A percentile compares a stretch with the other conserved stretches of the same genome.
These are phyloP conservation scores for Trachelus stipa DNA, from an alignment of 2,888 invertebrate genomes.

Conservation along the genomic window DNA sequence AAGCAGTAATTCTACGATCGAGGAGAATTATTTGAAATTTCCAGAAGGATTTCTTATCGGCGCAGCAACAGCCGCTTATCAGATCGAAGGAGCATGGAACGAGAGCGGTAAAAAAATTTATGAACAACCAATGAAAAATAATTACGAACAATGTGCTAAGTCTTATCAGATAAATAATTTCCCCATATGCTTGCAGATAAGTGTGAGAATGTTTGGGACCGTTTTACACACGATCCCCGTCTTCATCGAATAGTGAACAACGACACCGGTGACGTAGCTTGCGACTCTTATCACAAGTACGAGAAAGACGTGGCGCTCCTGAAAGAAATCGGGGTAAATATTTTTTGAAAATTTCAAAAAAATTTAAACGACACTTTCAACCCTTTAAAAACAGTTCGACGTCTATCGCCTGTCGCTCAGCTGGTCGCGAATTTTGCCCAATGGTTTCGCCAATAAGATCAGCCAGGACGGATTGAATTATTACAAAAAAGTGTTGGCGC, in stretches of 20 bases:
- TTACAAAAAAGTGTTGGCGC: slow-evolving; percentile 67
- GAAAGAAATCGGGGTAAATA: slow-evolving; percentile 33
- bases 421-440: slow-evolving; percentile 69
- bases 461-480: slow-evolving; percentile 66
- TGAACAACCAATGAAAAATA: slow-evolving; percentile 45
- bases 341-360: too few species aligned
- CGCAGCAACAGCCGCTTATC: slow-evolving; percentile 70
- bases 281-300: slow-evolving; percentile 77
- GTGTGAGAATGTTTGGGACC: slow-evolving; percentile 75
- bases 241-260: slow-evolving; percentile 70
- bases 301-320: slow-evolving; percentile 63
- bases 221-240: slow-evolving; percentile 67
- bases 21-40: slow-evolving; percentile 30
- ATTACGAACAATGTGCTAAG: not conserved
- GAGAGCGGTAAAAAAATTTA: slow-evolving; percentile 70
- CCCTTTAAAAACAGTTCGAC: slow-evolving; percentile 57
- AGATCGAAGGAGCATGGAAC: slow-evolving; percentile 76
- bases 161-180: not conserved
- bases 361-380: too few species aligned
- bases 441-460: slow-evolving; percentile 57
- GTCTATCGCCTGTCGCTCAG: slow-evolving; percentile 59
- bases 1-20: not conserved
- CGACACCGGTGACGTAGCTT: slow-evolving; percentile 75
- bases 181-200: slow-evolving; percentile 69
- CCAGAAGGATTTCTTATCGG: slow-evolving; percentile 45